Conservation (phyloP, 2,113 vertebrate genomes). For the Boulengeromyrus knoepffleri region DNA sequence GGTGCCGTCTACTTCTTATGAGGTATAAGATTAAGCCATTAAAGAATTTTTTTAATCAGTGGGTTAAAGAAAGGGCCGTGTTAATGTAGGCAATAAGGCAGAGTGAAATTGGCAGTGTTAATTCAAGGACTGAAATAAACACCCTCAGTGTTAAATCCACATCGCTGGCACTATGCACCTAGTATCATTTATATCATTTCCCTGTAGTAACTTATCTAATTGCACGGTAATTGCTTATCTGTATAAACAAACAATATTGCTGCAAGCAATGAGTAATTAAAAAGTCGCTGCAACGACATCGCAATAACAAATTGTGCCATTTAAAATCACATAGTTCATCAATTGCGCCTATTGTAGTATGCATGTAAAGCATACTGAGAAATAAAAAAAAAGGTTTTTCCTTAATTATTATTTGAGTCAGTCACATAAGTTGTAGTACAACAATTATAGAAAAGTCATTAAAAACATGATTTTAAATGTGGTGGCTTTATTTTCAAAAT, state of each 20-base stretch:
- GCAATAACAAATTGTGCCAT: not conserved
- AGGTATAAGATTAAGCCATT: not conserved
- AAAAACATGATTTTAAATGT: not conserved
- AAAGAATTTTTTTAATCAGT: not conserved
- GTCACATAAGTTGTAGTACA: not conserved
- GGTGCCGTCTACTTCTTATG: not conserved
- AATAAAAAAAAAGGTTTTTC: not conserved
- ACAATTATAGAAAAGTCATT: not conserved
- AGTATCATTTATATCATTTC: conserved; percentile 1
- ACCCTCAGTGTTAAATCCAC: conserved; percentile 2
- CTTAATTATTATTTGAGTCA: not conserved
- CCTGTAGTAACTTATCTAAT: not conserved
- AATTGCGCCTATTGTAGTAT: not conserved
- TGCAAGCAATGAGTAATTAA: not conserved
- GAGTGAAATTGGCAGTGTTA: not conserved
- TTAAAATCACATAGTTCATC: not conserved
- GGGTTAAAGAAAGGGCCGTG: not conserved
- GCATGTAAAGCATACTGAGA: not conserved
- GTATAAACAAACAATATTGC: conserved; percentile 1
- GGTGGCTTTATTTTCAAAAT: not conserved
- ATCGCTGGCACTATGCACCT: not conserved
- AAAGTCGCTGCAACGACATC: not conserved
- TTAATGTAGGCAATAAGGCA: not conserved
- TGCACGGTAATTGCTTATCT: not conserved
- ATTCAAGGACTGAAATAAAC: conserved; percentile 3